These are phyloP conservation scores for Ruditapes philippinarum DNA, from an alignment of 1,140 invertebrate species.

Conservation along the genomic window DNA sequence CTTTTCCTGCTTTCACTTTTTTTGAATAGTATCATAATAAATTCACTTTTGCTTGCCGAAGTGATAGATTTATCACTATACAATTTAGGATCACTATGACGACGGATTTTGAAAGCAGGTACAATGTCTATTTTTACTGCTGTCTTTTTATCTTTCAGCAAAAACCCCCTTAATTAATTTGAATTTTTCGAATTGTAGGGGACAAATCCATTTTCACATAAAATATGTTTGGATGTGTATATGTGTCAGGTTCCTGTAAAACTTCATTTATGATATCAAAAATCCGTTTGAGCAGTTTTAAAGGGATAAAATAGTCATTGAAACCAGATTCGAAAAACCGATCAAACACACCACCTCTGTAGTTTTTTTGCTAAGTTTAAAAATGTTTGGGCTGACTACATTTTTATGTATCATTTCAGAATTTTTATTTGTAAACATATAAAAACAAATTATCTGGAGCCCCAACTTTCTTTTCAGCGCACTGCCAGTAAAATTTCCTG, in stretches of 20 bases:
- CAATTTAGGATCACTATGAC: background rate
- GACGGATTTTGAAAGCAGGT: background rate
- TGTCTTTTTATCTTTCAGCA: background rate
- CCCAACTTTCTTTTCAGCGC: background rate
- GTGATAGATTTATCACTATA: background rate
- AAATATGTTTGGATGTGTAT: too few relatives aligned
- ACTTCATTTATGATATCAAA: too few relatives aligned
- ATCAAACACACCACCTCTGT: too few relatives aligned
- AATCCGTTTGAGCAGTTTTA: too few relatives aligned
- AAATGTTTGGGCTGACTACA: too few relatives aligned
- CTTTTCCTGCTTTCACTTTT: background rate
- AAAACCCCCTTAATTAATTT: background rate
- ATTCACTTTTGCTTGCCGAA: background rate
- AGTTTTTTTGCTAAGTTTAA: too few relatives aligned
- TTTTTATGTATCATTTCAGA: too few relatives aligned
- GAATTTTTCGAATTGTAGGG: background rate
- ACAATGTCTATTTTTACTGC: background rate
- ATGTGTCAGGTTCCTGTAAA: too few relatives aligned
- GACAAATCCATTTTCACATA: too few relatives aligned
- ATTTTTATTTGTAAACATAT: background rate
- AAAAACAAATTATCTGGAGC: slow-evolving; percentile 13
- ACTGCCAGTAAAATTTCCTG: background rate
- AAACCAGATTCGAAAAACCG: too few relatives aligned
- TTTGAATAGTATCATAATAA: background rate
- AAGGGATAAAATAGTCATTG: too few relatives aligned